Evolutionary conservation across 2,888 invertebrate genomes (phyloP).

Genomic region (Geophilus truncorum): DNA sequence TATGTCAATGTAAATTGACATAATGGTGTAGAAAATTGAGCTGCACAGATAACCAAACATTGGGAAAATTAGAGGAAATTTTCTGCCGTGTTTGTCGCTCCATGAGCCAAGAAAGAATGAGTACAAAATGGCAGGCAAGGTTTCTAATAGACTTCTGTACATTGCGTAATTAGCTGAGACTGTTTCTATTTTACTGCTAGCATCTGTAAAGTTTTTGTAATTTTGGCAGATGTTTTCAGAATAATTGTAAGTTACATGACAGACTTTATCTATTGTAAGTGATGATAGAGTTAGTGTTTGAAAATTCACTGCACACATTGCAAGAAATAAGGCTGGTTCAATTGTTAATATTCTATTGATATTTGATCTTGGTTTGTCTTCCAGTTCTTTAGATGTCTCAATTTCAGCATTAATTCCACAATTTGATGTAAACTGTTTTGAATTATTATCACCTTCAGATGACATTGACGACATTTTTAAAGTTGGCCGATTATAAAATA

Average conservation of each 20-base stretch:
- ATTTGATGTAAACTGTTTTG: too few species aligned
- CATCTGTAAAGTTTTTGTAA: too few species aligned
- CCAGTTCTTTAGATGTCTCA: too few species aligned
- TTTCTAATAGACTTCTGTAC: background rate
- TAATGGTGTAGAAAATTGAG: background rate
- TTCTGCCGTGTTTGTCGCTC: constrained; percentile 25
- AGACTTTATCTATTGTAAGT: background rate
- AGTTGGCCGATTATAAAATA: too few species aligned
- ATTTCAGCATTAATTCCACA: too few species aligned
- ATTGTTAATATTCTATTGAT: background rate
- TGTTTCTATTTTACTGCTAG: background rate
- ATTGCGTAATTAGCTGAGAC: background rate
- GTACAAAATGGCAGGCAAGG: background rate
- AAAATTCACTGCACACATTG: background rate
- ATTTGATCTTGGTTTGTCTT: background rate
- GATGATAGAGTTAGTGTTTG: background rate
- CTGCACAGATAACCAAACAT: background rate
- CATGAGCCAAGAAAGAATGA: background rate
- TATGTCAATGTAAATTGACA: background rate
- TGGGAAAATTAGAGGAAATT: background rate
- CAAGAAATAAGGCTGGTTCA: background rate
- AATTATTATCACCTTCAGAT: too few species aligned
- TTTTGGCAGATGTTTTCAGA: background rate
- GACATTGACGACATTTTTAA: too few species aligned
- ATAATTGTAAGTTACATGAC: background rate